phyloP scores from a whole-genome alignment of 2,888 invertebrate genomes.

The Pseudolycoriella hygida region DNA sequence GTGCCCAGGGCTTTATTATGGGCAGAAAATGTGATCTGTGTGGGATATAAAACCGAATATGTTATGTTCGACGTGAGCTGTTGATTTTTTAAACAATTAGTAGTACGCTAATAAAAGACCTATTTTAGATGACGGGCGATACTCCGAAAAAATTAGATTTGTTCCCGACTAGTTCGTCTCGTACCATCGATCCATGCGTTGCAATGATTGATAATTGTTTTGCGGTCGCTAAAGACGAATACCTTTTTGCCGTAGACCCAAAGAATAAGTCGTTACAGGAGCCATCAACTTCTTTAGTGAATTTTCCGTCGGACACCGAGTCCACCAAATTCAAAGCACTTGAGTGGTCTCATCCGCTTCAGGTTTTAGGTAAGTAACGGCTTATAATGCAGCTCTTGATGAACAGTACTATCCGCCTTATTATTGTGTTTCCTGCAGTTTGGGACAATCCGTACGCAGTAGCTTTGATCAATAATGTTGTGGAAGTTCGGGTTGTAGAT shows the following conservation, averaged over 20 bases:
- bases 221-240: conserved; percentile 72
- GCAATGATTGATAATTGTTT: conserved; percentile 58
- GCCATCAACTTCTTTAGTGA: conserved; percentile 41
- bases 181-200: conserved; percentile 66
- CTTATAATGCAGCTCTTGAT: background rate
- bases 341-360: conserved; percentile 21
- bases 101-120: too few species aligned
- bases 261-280: conserved; percentile 39
- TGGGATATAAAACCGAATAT: conserved; percentile 75
- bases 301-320: background rate
- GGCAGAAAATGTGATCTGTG: conserved; percentile 69
- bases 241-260: conserved; percentile 70
- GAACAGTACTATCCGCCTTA: background rate
- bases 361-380: conserved; percentile 19
- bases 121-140: conserved; percentile 14
- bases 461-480: conserved; percentile 62
- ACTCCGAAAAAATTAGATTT: conserved; percentile 55
- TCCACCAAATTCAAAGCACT: conserved; percentile 11
- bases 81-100: too few species aligned
- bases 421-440: conserved; percentile 26
- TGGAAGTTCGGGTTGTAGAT: conserved; percentile 76
- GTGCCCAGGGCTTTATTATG: conserved; percentile 64
- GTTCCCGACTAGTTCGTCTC: conserved; percentile 65
- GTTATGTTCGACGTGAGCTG: conserved; percentile 55
- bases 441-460: conserved; percentile 90